Evolutionary conservation across 2,113 vertebrate species (phyloP).

Genomic region (Willisornis vidua): DNA sequence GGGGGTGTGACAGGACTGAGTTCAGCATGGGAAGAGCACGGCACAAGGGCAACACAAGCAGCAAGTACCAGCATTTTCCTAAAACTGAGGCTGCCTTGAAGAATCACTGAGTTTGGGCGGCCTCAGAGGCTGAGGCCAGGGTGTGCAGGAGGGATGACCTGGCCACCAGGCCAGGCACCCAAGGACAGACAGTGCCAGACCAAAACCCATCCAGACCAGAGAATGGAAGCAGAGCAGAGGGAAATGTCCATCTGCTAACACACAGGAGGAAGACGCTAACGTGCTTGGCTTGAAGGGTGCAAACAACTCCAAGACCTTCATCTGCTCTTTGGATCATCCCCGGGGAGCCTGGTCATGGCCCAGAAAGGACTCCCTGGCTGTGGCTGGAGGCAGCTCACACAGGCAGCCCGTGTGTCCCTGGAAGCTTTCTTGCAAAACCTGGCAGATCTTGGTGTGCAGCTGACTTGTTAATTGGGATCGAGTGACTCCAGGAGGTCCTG

Average conservation of each 20-base stretch:
- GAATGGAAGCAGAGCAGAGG: not conserved
- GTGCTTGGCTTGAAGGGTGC: not conserved
- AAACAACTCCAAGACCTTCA: not conserved
- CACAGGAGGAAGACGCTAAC: not conserved
- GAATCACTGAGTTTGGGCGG: not conserved
- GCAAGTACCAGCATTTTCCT: not conserved
- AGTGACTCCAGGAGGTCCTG: conserved; percentile 20
- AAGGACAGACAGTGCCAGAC: not conserved
- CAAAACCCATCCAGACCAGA: not conserved
- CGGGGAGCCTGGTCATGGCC: not conserved
- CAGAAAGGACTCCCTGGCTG: not conserved
- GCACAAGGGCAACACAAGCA: not conserved
- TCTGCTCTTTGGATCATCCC: not conserved
- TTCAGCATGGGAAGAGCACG: not conserved
- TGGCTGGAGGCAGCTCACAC: not conserved
- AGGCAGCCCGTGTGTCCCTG: not conserved
- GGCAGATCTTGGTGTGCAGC: conserved; percentile 27
- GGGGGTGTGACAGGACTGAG: not conserved
- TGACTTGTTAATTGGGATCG: not conserved
- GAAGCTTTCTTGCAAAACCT: not conserved
- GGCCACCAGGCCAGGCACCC: accelerated
- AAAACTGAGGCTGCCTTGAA: not conserved
- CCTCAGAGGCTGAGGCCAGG: not conserved
- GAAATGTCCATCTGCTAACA: not conserved
- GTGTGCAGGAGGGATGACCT: not conserved